These are phyloP conservation scores for Linhomoeus sp. DNA, from an alignment of 2,888 invertebrate genomes.

Conservation along the genomic window DNA sequence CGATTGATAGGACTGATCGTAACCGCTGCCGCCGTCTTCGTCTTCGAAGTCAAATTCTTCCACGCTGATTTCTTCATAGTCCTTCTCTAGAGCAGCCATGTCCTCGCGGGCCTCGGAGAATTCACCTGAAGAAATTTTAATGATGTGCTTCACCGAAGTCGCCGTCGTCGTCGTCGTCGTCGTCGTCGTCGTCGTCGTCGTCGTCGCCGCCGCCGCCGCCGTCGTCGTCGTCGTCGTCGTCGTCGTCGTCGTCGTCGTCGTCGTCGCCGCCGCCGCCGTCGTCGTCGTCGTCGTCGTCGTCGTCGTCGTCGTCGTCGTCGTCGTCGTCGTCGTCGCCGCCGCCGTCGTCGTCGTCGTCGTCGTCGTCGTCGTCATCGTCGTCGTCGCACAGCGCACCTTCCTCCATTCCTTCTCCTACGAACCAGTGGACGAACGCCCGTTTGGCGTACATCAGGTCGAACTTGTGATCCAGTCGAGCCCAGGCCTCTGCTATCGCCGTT, in stretches of 20 bases:
- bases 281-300: neutral
- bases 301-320: neutral
- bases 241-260: neutral
- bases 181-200: neutral
- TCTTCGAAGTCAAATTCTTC: too few species aligned
- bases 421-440: constrained; percentile 72
- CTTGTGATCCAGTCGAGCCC: constrained; percentile 55
- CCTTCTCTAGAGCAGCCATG: too few species aligned
- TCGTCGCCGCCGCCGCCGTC: neutral
- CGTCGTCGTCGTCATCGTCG: neutral
- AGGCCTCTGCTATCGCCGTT: constrained; percentile 69
- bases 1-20: too few species aligned
- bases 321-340: neutral
- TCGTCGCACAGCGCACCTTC: constrained; percentile 32
- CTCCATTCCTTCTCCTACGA: constrained; percentile 30
- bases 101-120: too few species aligned
- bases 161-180: neutral
- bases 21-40: too few species aligned
- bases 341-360: neutral
- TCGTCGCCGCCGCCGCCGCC: neutral
- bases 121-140: too few species aligned
- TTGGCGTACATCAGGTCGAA: constrained; percentile 56
- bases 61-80: neutral
- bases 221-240: neutral
- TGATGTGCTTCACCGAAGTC: neutral